Evolutionary conservation across 2,797 vertebrate genomes (phyloP), one percentile per base, ranked within the genome.

Genomic region (Phylloscopus collybita): DNA sequence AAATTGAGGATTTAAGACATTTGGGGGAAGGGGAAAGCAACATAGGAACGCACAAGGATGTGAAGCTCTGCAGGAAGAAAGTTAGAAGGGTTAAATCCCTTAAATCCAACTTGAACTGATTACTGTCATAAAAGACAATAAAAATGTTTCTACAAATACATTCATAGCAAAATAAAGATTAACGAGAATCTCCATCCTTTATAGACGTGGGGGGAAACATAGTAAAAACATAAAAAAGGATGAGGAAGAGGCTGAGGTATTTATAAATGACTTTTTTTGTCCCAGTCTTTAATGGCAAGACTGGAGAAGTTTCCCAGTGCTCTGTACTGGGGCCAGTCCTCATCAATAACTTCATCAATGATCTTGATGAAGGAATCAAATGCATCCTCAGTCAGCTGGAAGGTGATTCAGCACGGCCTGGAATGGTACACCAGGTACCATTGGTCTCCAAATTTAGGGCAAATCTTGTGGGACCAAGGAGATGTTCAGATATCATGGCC

Each of bases 141-240:
- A 65, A 78, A 51, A 47, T 71, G 2, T 59, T 47, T 53, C 45
- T 59, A 40, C 10, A 47, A 34, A 40, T 20, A 59, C 9, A 65
- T 34, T 65, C n/a, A 47, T 15, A 53, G 21, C 16, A 53, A 59
- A 65, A 59, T 21, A 53, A 71, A 42, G n/a, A 40, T 10, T 40
- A 47, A 47, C 0, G 0, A 45, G 12, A 59, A 47, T n/a, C 18
- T 59, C 25, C 15, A 30, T 34, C 29, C 11, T 59, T 53, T 36
- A 27, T 11, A 5, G 15, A 47, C 27, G 4, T 9, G 11, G 4
- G 3, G 2, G 7, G 1, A 66, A 66, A 15, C 15, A 45, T 0
- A 36, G 4, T 10, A 23, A 84, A 59, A 57, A 16, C 11, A 44
- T 29, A 1, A 3, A 71, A 70, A 47, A n/a, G 7, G 7, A 7